phyloP scores from a whole-genome alignment of 1,140 invertebrate species.

The Ctenoplectra terminalis region DNA sequence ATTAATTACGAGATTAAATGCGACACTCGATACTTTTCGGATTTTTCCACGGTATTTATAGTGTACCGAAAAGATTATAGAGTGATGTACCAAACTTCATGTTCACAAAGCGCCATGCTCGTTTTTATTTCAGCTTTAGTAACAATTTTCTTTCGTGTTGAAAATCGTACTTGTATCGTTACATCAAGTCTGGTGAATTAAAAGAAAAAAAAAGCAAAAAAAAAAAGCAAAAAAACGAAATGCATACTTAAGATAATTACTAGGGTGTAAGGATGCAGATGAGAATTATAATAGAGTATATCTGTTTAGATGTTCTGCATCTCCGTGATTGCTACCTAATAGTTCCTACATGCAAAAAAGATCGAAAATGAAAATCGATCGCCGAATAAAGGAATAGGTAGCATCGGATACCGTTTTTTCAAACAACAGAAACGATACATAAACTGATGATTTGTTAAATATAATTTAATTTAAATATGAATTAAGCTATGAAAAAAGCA shows the following conservation, averaged over 20 bases:
- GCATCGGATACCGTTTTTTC: slow-evolving; percentile 64
- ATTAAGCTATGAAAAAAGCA: slow-evolving; percentile 67
- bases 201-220: slow-evolving; percentile 59
- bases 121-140: slow-evolving; percentile 65
- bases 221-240: slow-evolving; percentile 52
- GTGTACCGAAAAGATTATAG: slow-evolving; percentile 51
- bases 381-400: slow-evolving; percentile 62
- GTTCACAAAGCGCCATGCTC: slow-evolving; percentile 34
- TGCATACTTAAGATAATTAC: slow-evolving; percentile 69
- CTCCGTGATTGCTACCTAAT: slow-evolving; percentile 71
- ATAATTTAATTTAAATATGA: slow-evolving; percentile 76
- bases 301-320: slow-evolving; percentile 68
- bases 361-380: slow-evolving; percentile 55
- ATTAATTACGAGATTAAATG: slow-evolving; percentile 32
- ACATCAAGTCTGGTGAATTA: slow-evolving; percentile 65
- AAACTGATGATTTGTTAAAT: slow-evolving; percentile 72
- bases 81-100: slow-evolving; percentile 44
- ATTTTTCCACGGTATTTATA: slow-evolving; percentile 53
- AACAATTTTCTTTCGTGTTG: slow-evolving; percentile 64
- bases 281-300: slow-evolving; percentile 65
- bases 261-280: slow-evolving; percentile 68
- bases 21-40: slow-evolving; percentile 29
- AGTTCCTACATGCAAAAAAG: slow-evolving; percentile 71
- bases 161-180: slow-evolving; percentile 64
- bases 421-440: slow-evolving; percentile 60